Evolutionary conservation across 2,888 invertebrate species (phyloP).

Genomic region (Brenthis daphne): DNA sequence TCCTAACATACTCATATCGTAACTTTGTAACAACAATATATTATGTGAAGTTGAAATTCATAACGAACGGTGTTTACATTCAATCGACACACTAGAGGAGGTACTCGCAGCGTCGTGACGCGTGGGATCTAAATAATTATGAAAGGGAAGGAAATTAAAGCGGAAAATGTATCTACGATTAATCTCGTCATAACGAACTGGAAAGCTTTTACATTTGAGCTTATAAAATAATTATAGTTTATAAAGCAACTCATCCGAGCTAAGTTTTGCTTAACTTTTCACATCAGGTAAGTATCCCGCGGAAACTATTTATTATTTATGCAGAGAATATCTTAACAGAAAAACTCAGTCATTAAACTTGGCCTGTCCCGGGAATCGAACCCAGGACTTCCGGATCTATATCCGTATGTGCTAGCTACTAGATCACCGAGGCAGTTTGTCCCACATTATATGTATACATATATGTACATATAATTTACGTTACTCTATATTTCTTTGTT

Average conservation of each 20-base stretch:
- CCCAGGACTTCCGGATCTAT: too few relatives aligned
- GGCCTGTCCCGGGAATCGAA: too few relatives aligned
- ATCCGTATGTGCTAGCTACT: too few relatives aligned
- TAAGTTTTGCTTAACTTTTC: too few relatives aligned
- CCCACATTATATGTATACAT: too few relatives aligned
- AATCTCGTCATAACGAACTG: constrained; percentile 9
- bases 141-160: constrained; percentile 6
- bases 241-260: not conserved
- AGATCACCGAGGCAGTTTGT: too few relatives aligned
- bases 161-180: constrained; percentile 8
- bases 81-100: constrained; percentile 11
- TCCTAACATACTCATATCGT: not conserved
- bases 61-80: constrained; percentile 22
- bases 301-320: too few relatives aligned
- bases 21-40: constrained; percentile 1
- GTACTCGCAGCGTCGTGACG: not conserved
- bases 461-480: too few relatives aligned
- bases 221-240: not conserved
- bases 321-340: too few relatives aligned
- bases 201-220: constrained; percentile 2
- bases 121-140: constrained; percentile 9
- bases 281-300: too few relatives aligned
- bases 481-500: too few relatives aligned
- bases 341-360: too few relatives aligned
- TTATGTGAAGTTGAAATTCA: constrained; percentile 17